Base-by-base conservation (phyloP, 2,888 invertebrate species). In the Tenthredo notha region DNA sequence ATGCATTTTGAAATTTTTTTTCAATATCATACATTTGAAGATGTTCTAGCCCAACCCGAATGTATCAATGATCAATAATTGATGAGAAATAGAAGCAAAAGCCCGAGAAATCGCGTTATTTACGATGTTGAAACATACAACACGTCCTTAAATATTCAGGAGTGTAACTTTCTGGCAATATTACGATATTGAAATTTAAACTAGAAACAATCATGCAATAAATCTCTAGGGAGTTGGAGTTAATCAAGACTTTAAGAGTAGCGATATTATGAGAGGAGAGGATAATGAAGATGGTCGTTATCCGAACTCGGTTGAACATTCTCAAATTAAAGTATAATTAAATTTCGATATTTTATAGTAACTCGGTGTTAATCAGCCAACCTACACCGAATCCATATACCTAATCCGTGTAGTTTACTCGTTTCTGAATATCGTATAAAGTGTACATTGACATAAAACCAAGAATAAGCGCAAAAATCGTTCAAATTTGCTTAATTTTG, bases 261-360 rank as follows among this genome's bases (percentile, higher is more conserved):
- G 29, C 37, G 40, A 61, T 40, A 58, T 80, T 21, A 40, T n/a
- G 40, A 12, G 40, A 61, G 15, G 10, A 0, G 29, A 33, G 54
- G 54, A 77, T 54, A 77, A 50, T n/a, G 77, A 77, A 77, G 47
- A n/a, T 21, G 33, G 40, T 61, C 40, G 40, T 54, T 58, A 58
- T 61, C 58, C 37, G 12, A 10, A 21, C 37, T 18, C 5, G 40
- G 80, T 61, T 37, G 15, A 80, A 61, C n/a, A 61, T 61, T 80
- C 21, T 61, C 61, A 61, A 80, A 80, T 61, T 58, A 40, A 80
- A 61, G 40, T 80, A 61, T 25, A 80, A 80, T 80, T 58, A 61
- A 37, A 61, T 77, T 33, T 29, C 50, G 21, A 50, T 61, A 80
- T 61, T 21, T 80, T 40, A 58, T 47, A 47, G 74, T 0, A 40